Conservation (phyloP, 2,888 invertebrate genomes). For the Mythimna loreyi region DNA sequence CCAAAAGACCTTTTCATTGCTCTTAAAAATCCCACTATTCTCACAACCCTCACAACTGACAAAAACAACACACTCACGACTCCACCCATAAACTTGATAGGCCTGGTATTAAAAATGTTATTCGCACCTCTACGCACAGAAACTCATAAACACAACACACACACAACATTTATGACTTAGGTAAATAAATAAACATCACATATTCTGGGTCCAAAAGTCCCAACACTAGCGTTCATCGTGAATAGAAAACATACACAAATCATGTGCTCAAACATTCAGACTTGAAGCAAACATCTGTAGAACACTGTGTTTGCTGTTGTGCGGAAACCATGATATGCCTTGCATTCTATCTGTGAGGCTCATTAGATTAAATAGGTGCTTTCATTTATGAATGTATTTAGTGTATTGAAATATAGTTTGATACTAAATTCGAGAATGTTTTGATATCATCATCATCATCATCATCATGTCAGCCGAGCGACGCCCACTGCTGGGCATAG, state of each 20-base stretch:
- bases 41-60: not conserved
- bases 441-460: no score
- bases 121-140: slow-evolving; percentile 25
- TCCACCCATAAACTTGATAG: slow-evolving; percentile 30
- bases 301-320: slow-evolving; percentile 32
- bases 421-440: not conserved
- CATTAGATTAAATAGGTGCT: not conserved
- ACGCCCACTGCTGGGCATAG: no score
- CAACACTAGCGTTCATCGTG: slow-evolving; percentile 34
- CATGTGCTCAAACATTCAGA: slow-evolving; percentile 39
- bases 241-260: slow-evolving; percentile 51
- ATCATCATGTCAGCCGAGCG: no score
- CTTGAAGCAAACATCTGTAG: slow-evolving; percentile 44
- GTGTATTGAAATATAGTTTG: no score
- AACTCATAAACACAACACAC: slow-evolving; percentile 48
- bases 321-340: slow-evolving; percentile 1
- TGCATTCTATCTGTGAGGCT: slow-evolving; percentile 8
- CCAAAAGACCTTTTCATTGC: not conserved
- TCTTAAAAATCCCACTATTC: not conserved
- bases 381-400: not conserved
- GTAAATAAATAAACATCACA: slow-evolving; percentile 58
- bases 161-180: slow-evolving; percentile 44
- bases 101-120: slow-evolving; percentile 42
- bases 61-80: not conserved
- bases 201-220: slow-evolving; percentile 19